These are phyloP conservation scores for Pristionchus fissidentatus DNA, from an alignment of 2,888 invertebrate genomes.

Conservation along the genomic window DNA sequence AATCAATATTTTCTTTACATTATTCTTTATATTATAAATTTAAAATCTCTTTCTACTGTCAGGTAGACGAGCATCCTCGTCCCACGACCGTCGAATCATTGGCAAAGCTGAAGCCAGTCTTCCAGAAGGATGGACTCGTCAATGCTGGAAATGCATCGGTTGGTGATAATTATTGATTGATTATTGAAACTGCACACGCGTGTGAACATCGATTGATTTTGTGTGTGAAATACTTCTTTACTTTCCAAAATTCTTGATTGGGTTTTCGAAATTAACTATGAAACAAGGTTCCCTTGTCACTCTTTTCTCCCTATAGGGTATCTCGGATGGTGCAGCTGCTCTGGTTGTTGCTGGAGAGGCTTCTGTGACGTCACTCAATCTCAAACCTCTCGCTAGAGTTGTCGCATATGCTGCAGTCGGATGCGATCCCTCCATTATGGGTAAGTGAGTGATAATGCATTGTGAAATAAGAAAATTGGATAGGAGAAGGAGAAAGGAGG, in stretches of 20 bases:
- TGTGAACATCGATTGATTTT: not conserved
- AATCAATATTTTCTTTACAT: not conserved
- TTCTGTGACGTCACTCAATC: constrained; percentile 85
- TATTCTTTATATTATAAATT: not conserved
- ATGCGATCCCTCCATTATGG: constrained; percentile 97
- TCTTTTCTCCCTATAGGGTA: constrained; percentile 82
- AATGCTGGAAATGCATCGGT: constrained; percentile 74
- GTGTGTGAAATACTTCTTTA: not conserved
- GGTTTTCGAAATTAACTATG: constrained; percentile 7
- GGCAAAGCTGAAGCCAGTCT: constrained; percentile 83
- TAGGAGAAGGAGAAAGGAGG: not conserved
- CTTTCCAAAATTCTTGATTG: too few species aligned
- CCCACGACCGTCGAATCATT: constrained; percentile 89
- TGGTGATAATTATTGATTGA: constrained; percentile 48
- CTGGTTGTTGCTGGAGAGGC: constrained; percentile 91
- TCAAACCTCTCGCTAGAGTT: constrained; percentile 91
- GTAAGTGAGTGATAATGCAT: constrained; percentile 75
- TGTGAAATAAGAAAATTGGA: not conserved
- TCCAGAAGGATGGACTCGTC: constrained; percentile 74
- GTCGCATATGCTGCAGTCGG: constrained; percentile 90
- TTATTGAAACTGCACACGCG: not conserved
- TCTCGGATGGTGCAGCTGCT: constrained; percentile 96
- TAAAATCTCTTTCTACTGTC: not conserved
- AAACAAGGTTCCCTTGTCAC: not conserved
- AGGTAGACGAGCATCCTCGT: constrained; percentile 90